phyloP scores from a whole-genome alignment of 2,888 invertebrate genomes.

The Trichopoda pennipes region DNA sequence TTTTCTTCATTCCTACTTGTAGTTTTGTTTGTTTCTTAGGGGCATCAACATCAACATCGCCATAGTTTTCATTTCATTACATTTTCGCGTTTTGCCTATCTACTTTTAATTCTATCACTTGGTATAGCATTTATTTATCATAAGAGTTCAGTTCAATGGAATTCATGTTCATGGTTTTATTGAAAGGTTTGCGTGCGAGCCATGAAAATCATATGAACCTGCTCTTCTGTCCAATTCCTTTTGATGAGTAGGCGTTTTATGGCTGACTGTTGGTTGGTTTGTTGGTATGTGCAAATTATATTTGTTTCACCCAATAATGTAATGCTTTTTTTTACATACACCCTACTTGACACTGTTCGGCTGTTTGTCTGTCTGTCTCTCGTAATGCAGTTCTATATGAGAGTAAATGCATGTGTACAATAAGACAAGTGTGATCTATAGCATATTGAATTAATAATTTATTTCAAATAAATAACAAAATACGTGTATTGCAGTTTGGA shows the following conservation, averaged over 20 bases:
- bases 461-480: constrained; percentile 47
- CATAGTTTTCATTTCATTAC: constrained; percentile 53
- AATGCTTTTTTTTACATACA: constrained; percentile 30
- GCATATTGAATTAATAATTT: constrained; percentile 54
- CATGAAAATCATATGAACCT: constrained; percentile 50
- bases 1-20: constrained; percentile 51
- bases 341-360: constrained; percentile 48
- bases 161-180: constrained; percentile 11
- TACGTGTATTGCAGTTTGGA: constrained; percentile 15
- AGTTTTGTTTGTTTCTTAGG: constrained; percentile 64
- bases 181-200: constrained; percentile 46
- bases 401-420: not conserved
- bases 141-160: not conserved
- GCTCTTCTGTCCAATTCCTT: constrained; percentile 60
- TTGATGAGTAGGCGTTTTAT: constrained; percentile 66
- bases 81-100: constrained; percentile 30
- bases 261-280: constrained; percentile 11
- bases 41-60: constrained; percentile 49
- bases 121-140: constrained; percentile 38
- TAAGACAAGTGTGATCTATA: constrained; percentile 42
- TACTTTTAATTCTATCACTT: constrained; percentile 20
- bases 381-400: not conserved
- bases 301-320: constrained; percentile 50
- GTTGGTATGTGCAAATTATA: constrained; percentile 57
- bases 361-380: constrained; percentile 14